Base-by-base conservation (phyloP, 2,797 vertebrate species). In the Typhlichthys eigenmanni region DNA sequence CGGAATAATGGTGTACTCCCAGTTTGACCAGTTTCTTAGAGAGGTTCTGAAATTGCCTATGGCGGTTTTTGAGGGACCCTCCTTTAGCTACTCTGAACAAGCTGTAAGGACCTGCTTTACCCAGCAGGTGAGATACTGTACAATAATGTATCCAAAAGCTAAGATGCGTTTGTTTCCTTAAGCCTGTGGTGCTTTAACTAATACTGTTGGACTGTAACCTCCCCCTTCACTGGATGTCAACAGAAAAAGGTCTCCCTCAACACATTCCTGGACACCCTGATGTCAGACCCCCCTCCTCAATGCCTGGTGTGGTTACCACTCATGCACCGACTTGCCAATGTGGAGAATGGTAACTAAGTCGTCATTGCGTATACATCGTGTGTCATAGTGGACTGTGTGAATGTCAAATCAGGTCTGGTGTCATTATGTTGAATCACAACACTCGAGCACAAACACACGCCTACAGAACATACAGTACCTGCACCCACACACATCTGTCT, bases 211-310 rank as follows among this genome's bases (percentile, higher is more conserved):
- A 24, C 14, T 49, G 48, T 49, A 14, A 49, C 14, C 14, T 49
- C 14, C 14, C 48, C 66, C 58, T 78, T 49, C 8, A 1, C 64
- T 17, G 4, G 51, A 55, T 57, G 13, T 70, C 69, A 74, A 79
- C 92, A 99, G 97, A 99, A 98, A 90, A 97, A 96, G 83, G 95
- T 99, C 84, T 95, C 95, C 29, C 93, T 98, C 87, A 99, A 98
- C 85, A 93, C 91, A 80, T 98, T 99, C 91, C 93, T 99, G 84
- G 97, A 99, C 87, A 95, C 95, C 0, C 89, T 99, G 81, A 98
- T 98, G 96, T 98, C 95, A 68, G 97, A 99, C 84, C 97, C 96
- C 65, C 95, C 96, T 6, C 96, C 97, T n/a, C 97, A 98, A 90
- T 98, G 97, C 93, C 93, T 99, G 86, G 96, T 98, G 85, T 99